A percentile compares a stretch with the other conserved stretches of the same genome.
These are phyloP conservation scores for Halocynthia aurantium DNA, from an alignment of 23 tunicate genomes.

Conservation along the genomic window DNA sequence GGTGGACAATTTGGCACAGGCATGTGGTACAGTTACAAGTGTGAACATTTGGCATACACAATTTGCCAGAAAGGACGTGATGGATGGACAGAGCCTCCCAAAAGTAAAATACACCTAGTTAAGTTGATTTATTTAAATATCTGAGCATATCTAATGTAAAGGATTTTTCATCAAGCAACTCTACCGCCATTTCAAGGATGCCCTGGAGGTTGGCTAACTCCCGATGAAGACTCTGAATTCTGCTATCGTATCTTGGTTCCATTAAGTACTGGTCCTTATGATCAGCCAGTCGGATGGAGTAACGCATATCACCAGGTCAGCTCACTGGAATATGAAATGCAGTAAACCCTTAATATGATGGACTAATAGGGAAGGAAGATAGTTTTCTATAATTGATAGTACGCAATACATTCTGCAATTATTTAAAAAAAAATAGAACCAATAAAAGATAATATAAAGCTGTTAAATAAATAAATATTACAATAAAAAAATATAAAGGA, in stretches of 20 bases:
- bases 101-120: conserved; percentile 27
- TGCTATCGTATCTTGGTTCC: conserved; percentile 65
- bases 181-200: conserved; percentile 85
- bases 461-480: too few species aligned
- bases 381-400: too few species aligned
- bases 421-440: too few species aligned
- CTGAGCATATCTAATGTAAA: neutral
- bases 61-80: conserved; percentile 72
- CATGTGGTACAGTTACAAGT: conserved; percentile 83
- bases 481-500: too few species aligned
- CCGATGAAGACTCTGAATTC: conserved; percentile 23
- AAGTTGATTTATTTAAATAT: neutral
- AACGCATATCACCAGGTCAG: conserved; percentile 84
- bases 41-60: conserved; percentile 56
- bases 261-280: conserved; percentile 12
- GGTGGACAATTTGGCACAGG: conserved; percentile 78
- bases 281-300: conserved; percentile 54
- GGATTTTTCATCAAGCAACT: conserved; percentile 32
- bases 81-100: conserved; percentile 75
- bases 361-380: too few species aligned
- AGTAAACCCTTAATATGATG: too few species aligned
- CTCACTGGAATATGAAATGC: too few species aligned
- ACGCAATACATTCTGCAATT: too few species aligned
- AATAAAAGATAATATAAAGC: too few species aligned
- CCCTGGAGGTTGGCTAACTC: conserved; percentile 58